Base-by-base conservation (phyloP, 2,113 vertebrate species). In the Scomber scombrus region DNA sequence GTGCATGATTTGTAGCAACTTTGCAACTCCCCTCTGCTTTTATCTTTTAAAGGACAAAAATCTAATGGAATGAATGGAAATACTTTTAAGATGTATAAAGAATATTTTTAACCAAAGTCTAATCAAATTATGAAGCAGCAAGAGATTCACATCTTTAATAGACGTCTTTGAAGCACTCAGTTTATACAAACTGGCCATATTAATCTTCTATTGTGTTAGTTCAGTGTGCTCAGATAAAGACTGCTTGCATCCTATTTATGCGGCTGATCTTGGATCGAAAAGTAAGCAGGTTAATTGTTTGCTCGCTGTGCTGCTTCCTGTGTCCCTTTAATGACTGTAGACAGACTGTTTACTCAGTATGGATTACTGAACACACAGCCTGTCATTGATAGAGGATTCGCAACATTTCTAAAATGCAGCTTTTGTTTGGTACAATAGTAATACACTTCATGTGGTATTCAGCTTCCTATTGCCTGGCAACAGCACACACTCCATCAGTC, bases 201-300 rank as follows among this genome's bases (percentile, higher is more conserved):
- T 31, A 77, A 63, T 57, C 60, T 5, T 43, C 45, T 15, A 8
- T 67, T 56, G 60, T 43, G 62, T 55, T 58, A 3, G 46, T 29
- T 3, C 10, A 11, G 19, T 11, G 62, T 23, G 13, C 51, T 19
- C 19, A 43, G 55, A 72, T 62, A 57, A 72, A 65, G 11, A 19
- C 46, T n/a, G 57, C 75, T 64, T 55, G 61, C 62, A 21, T 31
- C 19, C 11, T 54, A 26, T 50, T 49, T 14, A 19, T 49, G 40
- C 23, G 14, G 49, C 62, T 58, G 75, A 65, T 62, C 18, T 46
- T 49, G 9, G 21, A 57, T 67, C 3, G 29, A 10, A 67, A 56
- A 45, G 19, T 51, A 49, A 46, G 47, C 65, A 5, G 47, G 15
- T 19, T 81, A 62, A 82, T 74, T 79, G 46, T 85, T 80, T 43